Evolutionary conservation across 2,888 invertebrate genomes (phyloP), one percentile per base, ranked within the genome.

Genomic region (Epistrophe grossulariae): DNA sequence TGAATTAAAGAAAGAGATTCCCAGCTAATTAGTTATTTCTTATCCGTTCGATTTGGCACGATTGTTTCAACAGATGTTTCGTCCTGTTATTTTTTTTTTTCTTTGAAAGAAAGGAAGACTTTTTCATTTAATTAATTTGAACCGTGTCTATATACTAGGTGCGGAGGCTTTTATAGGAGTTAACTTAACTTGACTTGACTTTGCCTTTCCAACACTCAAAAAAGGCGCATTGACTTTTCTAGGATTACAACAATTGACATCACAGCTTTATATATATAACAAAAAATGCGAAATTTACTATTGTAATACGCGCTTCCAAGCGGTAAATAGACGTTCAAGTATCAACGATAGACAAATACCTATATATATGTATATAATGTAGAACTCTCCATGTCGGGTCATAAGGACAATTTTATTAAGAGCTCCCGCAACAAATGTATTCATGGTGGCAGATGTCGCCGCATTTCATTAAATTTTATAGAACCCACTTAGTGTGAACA

Each of bases 381-480:
- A 55, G 15, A n/a, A 45, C 13, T 31, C 28, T 48, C 45, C 15
- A 28, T 28, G 55, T 35, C 71, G 79, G 87, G 87, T 87, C 87
- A 87, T 79, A 87, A 72, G 83, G 79, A 87, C 79, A 77, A 79
- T 87, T 87, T 87, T 87, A 87, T 82, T 87, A 87, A 87, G 87
- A 87, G 79, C 81, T 62, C 82, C 87, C 79, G 83, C 87, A 87
- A 87, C 87, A 83, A 87, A 87, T 87, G 82, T 87, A 83, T 87
- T 87, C 87, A 79, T 79, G 76, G 72, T 79, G 83, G 71, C 83
- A 87, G 87, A 87, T 87, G 87, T 87, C 83, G 87, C 87, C 83
- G 76, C 83, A 87, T 87, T 87, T 87, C 87, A 87, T 87, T 83
- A 87, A 87, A 87, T 87, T 87, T 87, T 87, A 87, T 83, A 66